phyloP scores from a whole-genome alignment of 2,888 invertebrate species.

The Acronicta aceris region DNA sequence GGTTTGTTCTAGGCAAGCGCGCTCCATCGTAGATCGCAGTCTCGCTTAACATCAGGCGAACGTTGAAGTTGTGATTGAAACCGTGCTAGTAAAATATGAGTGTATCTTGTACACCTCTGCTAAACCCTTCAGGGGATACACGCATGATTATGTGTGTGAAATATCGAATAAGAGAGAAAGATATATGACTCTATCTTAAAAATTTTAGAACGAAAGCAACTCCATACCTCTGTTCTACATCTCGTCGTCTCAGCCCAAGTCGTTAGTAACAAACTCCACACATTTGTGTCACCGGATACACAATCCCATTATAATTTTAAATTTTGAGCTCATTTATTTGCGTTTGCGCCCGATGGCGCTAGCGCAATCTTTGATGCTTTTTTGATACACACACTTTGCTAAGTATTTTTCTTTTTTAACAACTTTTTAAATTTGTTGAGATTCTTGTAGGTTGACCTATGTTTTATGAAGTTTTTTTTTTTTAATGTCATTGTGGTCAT shows the following conservation, averaged over 20 bases:
- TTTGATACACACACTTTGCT: slow-evolving; percentile 71
- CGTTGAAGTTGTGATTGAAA: no score
- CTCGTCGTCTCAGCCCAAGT: slow-evolving; percentile 84
- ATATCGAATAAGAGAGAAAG: no score
- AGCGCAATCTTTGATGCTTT: slow-evolving; percentile 82
- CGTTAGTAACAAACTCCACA: slow-evolving; percentile 90
- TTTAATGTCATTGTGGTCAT: no score
- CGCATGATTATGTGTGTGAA: no score
- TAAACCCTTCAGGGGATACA: no score
- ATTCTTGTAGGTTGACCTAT: no score
- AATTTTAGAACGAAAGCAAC: slow-evolving; percentile 53
- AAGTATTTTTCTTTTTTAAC: slow-evolving; percentile 33
- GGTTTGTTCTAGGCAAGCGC: no score
- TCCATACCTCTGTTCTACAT: slow-evolving; percentile 62
- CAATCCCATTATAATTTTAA: slow-evolving; percentile 89
- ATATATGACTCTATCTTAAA: slow-evolving; percentile 3
- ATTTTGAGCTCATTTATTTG: slow-evolving; percentile 88
- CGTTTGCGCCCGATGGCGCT: slow-evolving; percentile 80
- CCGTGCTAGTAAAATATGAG: no score
- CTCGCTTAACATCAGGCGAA: no score
- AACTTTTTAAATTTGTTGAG: slow-evolving; percentile 18
- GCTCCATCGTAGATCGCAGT: no score
- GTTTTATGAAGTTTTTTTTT: neutral
- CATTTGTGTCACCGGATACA: slow-evolving; percentile 90
- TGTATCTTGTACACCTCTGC: no score